A percentile compares a stretch with the other conserved stretches of the same genome.
These are phyloP conservation scores for Laspeyria flexula DNA, from an alignment of 2,888 invertebrate genomes.

Conservation along the genomic window DNA sequence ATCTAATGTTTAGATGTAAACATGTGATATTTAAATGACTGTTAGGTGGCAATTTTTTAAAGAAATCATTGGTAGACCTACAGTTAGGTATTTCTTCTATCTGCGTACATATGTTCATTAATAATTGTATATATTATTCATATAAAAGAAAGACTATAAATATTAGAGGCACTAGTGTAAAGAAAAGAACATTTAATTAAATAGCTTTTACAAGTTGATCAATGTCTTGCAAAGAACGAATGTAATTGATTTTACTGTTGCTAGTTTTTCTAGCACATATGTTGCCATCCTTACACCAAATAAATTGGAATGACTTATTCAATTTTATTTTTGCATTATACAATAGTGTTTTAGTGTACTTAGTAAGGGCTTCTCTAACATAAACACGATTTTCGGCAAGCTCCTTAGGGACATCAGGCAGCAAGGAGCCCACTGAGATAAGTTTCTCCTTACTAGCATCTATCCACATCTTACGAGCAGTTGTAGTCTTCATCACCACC, in stretches of 20 bases:
- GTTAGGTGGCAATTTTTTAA: neutral
- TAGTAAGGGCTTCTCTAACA: constrained; percentile 8
- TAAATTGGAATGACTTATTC: neutral
- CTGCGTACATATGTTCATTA: neutral
- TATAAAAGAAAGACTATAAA: too few species aligned
- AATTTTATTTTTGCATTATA: constrained; percentile 3
- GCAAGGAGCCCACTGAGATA: neutral
- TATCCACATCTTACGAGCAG: neutral
- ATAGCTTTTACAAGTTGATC: neutral
- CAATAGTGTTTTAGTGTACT: constrained; percentile 2
- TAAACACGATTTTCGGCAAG: constrained; percentile 1
- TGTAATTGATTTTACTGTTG: neutral
- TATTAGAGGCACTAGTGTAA: neutral
- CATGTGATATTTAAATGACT: neutral
- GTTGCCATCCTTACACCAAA: constrained; percentile 9
- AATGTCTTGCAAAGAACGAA: neutral
- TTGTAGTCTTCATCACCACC: too few species aligned
- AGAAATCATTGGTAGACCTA: neutral
- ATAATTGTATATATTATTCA: too few species aligned
- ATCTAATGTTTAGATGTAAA: constrained; percentile 1
- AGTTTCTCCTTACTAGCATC: neutral
- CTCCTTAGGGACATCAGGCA: neutral
- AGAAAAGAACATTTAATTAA: neutral
- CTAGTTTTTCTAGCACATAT: neutral
- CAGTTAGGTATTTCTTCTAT: constrained; percentile 1